Conservation (phyloP, 2,113 vertebrate genomes). For the Periophthalmus modestus region DNA sequence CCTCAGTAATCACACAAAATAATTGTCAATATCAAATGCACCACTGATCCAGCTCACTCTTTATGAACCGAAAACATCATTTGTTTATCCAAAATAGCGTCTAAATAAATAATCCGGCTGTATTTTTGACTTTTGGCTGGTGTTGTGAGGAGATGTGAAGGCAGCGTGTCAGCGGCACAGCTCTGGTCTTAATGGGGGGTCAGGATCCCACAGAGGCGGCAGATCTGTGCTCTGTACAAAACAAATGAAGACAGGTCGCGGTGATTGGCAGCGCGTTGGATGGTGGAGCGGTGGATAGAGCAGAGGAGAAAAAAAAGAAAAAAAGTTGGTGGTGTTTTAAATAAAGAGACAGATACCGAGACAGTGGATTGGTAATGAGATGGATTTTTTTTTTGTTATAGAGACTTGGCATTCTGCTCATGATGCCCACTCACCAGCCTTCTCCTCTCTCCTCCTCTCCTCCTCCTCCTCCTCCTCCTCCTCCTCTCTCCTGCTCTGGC, state of each 20-base stretch:
- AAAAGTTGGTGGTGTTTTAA: slow-evolving; percentile 38
- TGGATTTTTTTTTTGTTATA: slow-evolving; percentile 53
- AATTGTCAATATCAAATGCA: too few species aligned
- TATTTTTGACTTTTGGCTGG: slow-evolving; percentile 24
- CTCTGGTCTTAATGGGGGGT: slow-evolving; percentile 40
- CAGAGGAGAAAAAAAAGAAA: slow-evolving; percentile 11
- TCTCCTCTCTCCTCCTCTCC: too few species aligned
- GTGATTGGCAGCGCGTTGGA: slow-evolving; percentile 15
- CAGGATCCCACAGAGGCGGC: slow-evolving; percentile 12
- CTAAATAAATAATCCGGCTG: not conserved
- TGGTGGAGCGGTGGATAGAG: slow-evolving; percentile 23
- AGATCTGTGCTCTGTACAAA: not conserved
- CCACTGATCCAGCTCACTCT: not conserved
- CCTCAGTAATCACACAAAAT: too few species aligned
- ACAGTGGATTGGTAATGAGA: slow-evolving; percentile 73
- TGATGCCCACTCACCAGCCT: slow-evolving; percentile 56
- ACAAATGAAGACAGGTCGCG: not conserved
- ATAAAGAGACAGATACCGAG: slow-evolving; percentile 51
- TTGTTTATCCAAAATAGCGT: not conserved
- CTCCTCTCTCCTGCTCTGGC: slow-evolving; percentile 66
- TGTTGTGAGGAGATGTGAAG: slow-evolving; percentile 13
- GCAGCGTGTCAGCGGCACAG: slow-evolving; percentile 32
- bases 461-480: too few species aligned
- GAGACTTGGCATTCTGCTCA: slow-evolving; percentile 78
- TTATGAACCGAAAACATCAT: not conserved